Evolutionary conservation across 2,113 vertebrate genomes (phyloP).

Genomic region (Gasterosteus nipponicus): DNA sequence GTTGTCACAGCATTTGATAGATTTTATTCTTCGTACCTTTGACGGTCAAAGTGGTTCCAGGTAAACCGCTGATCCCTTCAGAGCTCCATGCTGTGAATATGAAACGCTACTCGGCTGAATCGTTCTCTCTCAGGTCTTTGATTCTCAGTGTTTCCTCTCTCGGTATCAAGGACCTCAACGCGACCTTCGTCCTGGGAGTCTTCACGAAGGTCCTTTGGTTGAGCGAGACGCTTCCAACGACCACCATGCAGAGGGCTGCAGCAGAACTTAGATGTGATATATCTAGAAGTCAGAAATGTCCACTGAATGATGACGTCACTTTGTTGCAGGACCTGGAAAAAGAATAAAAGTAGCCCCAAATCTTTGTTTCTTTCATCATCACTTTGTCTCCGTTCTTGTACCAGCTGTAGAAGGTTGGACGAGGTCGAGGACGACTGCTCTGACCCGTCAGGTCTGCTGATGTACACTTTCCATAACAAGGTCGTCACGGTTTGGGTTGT

Average conservation of each 20-base stretch:
- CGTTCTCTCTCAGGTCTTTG: conserved; percentile 22
- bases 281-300: neutral
- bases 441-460: neutral
- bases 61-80: neutral
- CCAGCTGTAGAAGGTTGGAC: conserved; percentile 6
- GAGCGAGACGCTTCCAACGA: neutral
- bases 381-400: neutral
- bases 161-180: neutral
- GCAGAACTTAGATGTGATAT: neutral
- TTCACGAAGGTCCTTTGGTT: neutral
- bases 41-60: conserved; percentile 15
- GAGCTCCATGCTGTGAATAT: rapidly evolving
- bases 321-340: conserved; percentile 11
- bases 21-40: conserved; percentile 19
- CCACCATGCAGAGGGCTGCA: neutral
- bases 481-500: rapidly evolving
- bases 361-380: rapidly evolving
- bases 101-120: conserved; percentile 39
- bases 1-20: neutral
- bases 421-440: neutral
- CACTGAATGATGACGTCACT: conserved; percentile 5
- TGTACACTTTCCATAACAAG: rapidly evolving
- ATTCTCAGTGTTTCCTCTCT: conserved; percentile 3
- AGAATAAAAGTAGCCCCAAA: rapidly evolving
- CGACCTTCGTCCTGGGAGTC: neutral